Conservation (phyloP, 2,888 invertebrate species). For the Drosophila subquinaria region DNA sequence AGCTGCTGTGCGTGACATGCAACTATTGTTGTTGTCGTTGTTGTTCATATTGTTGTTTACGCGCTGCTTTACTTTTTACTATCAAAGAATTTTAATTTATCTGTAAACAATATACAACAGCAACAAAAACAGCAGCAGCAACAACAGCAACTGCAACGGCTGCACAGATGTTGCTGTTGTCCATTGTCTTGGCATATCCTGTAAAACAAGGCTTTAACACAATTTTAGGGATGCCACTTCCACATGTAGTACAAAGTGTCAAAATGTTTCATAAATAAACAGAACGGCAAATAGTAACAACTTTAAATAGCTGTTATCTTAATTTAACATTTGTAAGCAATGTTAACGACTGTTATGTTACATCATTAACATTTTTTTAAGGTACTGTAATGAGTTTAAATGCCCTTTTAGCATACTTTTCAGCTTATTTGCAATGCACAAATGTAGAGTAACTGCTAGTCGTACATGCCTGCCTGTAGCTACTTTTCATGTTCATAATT, state of each 20-base stretch:
- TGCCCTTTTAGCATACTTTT: background rate
- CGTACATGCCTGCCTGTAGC: background rate
- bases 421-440: background rate
- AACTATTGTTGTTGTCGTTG: conserved; percentile 44
- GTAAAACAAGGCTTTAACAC: conserved; percentile 34
- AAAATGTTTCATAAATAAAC: conserved; percentile 10
- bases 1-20: conserved; percentile 60
- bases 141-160: conserved; percentile 13
- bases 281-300: background rate
- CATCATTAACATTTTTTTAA: background rate
- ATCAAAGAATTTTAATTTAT: conserved; percentile 80
- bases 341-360: background rate
- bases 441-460: conserved; percentile 23
- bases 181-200: conserved; percentile 49
- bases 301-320: conserved; percentile 5
- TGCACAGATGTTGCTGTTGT: conserved; percentile 20
- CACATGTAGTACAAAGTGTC: conserved; percentile 2
- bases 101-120: conserved; percentile 69
- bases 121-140: conserved; percentile 20
- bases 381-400: background rate
- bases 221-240: background rate
- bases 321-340: background rate
- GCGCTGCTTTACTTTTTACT: conserved; percentile 59
- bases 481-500: conserved; percentile 55
- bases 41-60: conserved; percentile 27